Conservation (phyloP, 1,140 invertebrate species). For the Drosophila mauritiana region DNA sequence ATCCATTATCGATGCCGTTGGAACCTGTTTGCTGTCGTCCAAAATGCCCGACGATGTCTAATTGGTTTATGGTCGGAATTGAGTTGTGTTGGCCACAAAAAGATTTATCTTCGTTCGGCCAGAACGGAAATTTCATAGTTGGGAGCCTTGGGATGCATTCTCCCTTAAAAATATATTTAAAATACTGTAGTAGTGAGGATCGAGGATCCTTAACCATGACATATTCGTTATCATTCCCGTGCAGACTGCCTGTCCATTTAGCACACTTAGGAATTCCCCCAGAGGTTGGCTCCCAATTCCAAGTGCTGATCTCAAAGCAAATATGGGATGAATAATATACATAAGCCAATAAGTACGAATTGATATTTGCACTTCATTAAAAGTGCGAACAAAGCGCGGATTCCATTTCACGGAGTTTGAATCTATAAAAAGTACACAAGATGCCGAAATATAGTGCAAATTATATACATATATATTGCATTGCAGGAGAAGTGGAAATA, state of each 20-base stretch:
- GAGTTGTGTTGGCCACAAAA: slow-evolving; percentile 32
- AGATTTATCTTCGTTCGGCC: slow-evolving; percentile 1
- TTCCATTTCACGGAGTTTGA: slow-evolving; percentile 1
- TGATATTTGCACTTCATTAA: slow-evolving; percentile 54
- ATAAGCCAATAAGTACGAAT: slow-evolving; percentile 8
- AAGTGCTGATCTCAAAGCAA: slow-evolving; percentile 68
- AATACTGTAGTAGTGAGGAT: neutral
- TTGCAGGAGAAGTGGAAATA: slow-evolving; percentile 2
- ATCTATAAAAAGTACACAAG: slow-evolving; percentile 37
- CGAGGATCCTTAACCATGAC: neutral
- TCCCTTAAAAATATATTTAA: too few species aligned
- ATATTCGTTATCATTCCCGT: neutral
- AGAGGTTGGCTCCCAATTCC: slow-evolving; percentile 27
- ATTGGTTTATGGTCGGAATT: slow-evolving; percentile 42
- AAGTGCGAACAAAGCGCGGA: slow-evolving; percentile 27
- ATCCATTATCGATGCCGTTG: slow-evolving; percentile 34
- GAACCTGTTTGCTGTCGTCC: slow-evolving; percentile 59
- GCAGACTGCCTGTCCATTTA: slow-evolving; percentile 40
- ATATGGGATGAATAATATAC: slow-evolving; percentile 33
- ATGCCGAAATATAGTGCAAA: slow-evolving; percentile 19
- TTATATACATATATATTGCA: slow-evolving; percentile 20
- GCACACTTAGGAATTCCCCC: slow-evolving; percentile 42
- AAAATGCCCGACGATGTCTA: slow-evolving; percentile 44
- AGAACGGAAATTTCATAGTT: slow-evolving; percentile 61
- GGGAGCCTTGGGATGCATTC: neutral